phyloP scores from a whole-genome alignment of 2,113 vertebrate genomes.

The Girardinichthys multiradiatus region DNA sequence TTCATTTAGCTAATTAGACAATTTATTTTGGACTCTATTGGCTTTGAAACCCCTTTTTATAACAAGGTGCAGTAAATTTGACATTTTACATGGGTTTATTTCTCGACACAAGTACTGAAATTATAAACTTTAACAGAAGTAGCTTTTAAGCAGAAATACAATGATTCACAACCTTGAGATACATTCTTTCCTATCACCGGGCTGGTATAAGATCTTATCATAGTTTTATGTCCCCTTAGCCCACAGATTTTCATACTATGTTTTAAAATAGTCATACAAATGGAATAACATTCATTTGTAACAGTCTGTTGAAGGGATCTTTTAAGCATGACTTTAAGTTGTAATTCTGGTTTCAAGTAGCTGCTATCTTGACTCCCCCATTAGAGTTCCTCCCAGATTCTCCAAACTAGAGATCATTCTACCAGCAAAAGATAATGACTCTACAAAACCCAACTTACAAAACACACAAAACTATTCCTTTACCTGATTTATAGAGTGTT shows the following conservation, averaged over 20 bases:
- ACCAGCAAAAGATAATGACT: background rate
- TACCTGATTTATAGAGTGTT: slow-evolving; percentile 21
- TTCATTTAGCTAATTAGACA: background rate
- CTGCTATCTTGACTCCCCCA: background rate
- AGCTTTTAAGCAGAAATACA: slow-evolving; percentile 30
- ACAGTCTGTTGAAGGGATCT: slow-evolving; percentile 30
- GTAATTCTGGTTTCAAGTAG: background rate
- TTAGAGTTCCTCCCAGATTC: background rate
- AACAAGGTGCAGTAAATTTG: too few relatives aligned
- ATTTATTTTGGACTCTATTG: too few relatives aligned
- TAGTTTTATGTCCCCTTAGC: too few relatives aligned
- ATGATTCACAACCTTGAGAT: slow-evolving; percentile 17
- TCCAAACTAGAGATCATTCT: background rate
- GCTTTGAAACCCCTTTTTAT: too few relatives aligned
- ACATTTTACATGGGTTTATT: background rate
- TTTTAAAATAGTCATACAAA: slow-evolving; percentile 24
- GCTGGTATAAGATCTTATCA: too few relatives aligned
- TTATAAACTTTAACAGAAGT: slow-evolving; percentile 15
- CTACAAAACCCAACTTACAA: background rate
- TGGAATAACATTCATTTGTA: slow-evolving; percentile 31
- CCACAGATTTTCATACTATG: background rate
- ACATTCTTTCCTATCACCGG: slow-evolving; percentile 2
- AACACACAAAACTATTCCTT: background rate
- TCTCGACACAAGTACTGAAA: too few relatives aligned
- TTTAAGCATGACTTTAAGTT: too few relatives aligned